Base-by-base conservation (phyloP, 2,113 vertebrate species). In the Prietella phreatophila region DNA sequence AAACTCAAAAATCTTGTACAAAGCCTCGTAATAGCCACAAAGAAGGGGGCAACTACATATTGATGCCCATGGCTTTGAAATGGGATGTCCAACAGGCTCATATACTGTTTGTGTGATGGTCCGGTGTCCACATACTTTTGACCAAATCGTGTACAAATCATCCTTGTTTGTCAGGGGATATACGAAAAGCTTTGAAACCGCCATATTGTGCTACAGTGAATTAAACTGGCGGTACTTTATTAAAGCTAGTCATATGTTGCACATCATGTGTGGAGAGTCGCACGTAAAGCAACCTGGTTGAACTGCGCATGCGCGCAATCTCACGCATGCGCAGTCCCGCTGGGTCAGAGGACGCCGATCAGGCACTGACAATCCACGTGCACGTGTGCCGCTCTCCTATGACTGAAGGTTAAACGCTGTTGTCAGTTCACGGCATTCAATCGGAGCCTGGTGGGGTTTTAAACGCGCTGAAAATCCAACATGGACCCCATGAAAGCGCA, bases 401-500 rank as follows among this genome's bases (percentile, higher is more conserved):
- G 58, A 65, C 82, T 95, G 94, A 95, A 95, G 94, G 94, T 95
- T 95, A 95, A 84, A 87, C 84, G 58, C 15, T 36, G 25, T 82
- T 19, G 83, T 8, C 1, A 20, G 53, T n/a, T 83, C 20, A 33
- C 30, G 25, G 75, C 25, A 4, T 73, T 69, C 30, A 30, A 83
- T 19, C 25, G 10, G 58, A 61, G 17, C 25, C 19, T 10, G 25
- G 47, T 82, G 36, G 85, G 47, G 56, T 58, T 71, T 14, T 53
- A 11, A 67, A 0, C 83, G 60, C 30, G 0, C 30, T 22, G 7
- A 87, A 86, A 83, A 91, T 82, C 25, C 27, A 88, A 86, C 80
- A 99, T 99, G 98, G 97, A 99, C 92, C 97, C 97, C 5, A 91
- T 97, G 92, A 96, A 97, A 93, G 97, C 97, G 6, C 97, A 99